A percentile compares a stretch with the other conserved stretches of the same genome.
These are phyloP conservation scores for Ispidina picta DNA, from an alignment of 2,797 vertebrate species.

Conservation along the genomic window DNA sequence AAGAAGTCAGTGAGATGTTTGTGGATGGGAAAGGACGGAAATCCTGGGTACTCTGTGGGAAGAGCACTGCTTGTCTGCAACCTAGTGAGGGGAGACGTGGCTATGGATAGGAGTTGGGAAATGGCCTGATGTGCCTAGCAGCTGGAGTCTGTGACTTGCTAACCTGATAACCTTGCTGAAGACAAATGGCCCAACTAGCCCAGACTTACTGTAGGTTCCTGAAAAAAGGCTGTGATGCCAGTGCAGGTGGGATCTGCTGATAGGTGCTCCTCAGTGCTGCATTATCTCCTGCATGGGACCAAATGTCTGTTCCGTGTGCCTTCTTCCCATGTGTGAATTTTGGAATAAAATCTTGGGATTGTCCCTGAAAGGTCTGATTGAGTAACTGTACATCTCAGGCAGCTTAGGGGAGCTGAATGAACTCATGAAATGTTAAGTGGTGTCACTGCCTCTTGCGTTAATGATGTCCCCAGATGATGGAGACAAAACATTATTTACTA, in stretches of 20 bases:
- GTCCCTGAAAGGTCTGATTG: background rate
- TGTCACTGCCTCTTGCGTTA: slow-evolving; percentile 17
- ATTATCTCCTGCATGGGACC: rapidly evolving
- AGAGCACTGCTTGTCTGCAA: background rate
- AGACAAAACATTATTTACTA: slow-evolving; percentile 67
- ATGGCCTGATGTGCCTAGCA: rapidly evolving
- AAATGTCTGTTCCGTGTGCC: rapidly evolving
- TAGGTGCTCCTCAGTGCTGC: background rate
- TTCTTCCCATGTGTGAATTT: background rate
- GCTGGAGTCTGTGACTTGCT: background rate
- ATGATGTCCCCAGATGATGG: slow-evolving; percentile 54
- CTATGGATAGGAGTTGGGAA: background rate
- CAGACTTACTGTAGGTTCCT: background rate
- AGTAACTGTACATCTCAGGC: background rate
- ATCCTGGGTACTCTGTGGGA: rapidly evolving
- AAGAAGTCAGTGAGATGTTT: background rate
- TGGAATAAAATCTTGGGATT: background rate
- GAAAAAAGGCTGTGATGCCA: background rate
- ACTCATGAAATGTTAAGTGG: background rate
- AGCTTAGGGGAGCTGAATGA: background rate
- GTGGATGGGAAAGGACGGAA: background rate
- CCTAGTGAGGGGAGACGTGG: rapidly evolving
- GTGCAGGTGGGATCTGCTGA: background rate
- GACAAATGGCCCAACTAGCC: background rate
- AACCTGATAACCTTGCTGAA: background rate